Evolutionary conservation across 35 echinoderm and acorn worm genomes (phyloP).

Genomic region (Nesometra sesokonis): DNA sequence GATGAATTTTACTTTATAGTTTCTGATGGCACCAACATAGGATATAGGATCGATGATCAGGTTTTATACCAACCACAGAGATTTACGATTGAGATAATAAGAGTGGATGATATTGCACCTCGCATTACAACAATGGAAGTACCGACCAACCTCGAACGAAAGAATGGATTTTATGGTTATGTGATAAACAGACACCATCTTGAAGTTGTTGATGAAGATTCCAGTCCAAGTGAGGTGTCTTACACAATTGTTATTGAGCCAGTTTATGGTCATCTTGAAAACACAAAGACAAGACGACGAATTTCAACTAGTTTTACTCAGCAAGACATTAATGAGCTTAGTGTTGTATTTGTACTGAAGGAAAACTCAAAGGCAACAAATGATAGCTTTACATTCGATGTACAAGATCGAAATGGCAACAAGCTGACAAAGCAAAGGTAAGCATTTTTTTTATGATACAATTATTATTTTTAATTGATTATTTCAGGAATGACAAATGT

Average conservation of each 20-base stretch:
- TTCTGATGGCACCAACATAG: slow-evolving; percentile 71
- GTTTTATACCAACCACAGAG: slow-evolving; percentile 30
- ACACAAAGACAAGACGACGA: slow-evolving; percentile 31
- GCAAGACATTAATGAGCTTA: slow-evolving; percentile 56
- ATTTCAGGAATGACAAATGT: no score
- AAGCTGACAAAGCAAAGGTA: slow-evolving; percentile 59
- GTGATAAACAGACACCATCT: slow-evolving; percentile 49
- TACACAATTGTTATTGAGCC: slow-evolving; percentile 53
- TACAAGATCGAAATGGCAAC: slow-evolving; percentile 73
- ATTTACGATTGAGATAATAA: slow-evolving; percentile 61
- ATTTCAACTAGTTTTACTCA: slow-evolving; percentile 67
- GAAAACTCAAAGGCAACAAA: slow-evolving; percentile 65
- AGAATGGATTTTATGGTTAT: slow-evolving; percentile 43
- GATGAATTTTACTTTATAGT: slow-evolving; percentile 71
- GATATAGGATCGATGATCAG: slow-evolving; percentile 25
- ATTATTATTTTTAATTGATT: background rate
- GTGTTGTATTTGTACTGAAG: slow-evolving; percentile 71
- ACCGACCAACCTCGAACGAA: slow-evolving; percentile 53
- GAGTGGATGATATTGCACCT: slow-evolving; percentile 41
- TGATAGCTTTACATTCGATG: slow-evolving; percentile 80
- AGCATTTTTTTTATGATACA: slow-evolving; percentile 1
- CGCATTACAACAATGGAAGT: slow-evolving; percentile 28
- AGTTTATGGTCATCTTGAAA: slow-evolving; percentile 63
- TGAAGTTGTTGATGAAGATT: slow-evolving; percentile 54
- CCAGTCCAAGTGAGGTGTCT: slow-evolving; percentile 17